Base-by-base conservation (phyloP, 2,888 invertebrate species). In the Microchrysa polita region DNA sequence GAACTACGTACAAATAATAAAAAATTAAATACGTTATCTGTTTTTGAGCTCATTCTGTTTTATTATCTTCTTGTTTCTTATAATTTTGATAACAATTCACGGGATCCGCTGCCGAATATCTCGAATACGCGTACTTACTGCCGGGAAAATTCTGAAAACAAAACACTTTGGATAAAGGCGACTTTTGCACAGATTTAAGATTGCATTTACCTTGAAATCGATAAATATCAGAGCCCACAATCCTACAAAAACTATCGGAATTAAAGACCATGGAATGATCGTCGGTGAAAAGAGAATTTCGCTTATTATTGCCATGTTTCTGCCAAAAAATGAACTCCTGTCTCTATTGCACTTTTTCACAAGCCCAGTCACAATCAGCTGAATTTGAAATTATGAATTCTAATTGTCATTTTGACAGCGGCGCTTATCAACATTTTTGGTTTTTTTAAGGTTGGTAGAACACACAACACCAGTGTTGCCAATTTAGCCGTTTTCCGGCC, bases 101-200 rank as follows among this genome's bases (percentile, higher is more conserved):
- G 18, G 76, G 74, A 67, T 74, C 72, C 23, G 23, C 22, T 1
- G 76, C 76, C 0, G 67, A n/a, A 60, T 40, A 73, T 4, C 53
- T 16, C 5, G 72, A 71, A 23, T 76, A 76, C 12, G 52, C 72
- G 4, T 42, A 57, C 55, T 74, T 76, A 34, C 76, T 76, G 18
- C 44, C 69, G 16, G 65, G 61, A 53, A 76, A 76, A 27, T 76
- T 76, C 76, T 76, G 61, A 7, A 74, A n/a, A 76, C 27, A 40
- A 18, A 27, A 55, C n/a, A 7, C 27, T 34, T 34, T 34, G 27
- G 2, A 34, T 5, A 34, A 2, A 34, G 14, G 1, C 7, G 9
- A 22, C 9, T 2, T 4, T 20, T 7, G 14, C 22, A n/a, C n/a
- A 27, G 23, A 57, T 34, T n/a, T 10, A 22, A 44, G 22, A 48